Percentiles rank a stretch among this genome's conserved stretches.
Evolutionary conservation across 2,113 vertebrate genomes (phyloP).

Genomic region (Syrrhaptes paradoxus): DNA sequence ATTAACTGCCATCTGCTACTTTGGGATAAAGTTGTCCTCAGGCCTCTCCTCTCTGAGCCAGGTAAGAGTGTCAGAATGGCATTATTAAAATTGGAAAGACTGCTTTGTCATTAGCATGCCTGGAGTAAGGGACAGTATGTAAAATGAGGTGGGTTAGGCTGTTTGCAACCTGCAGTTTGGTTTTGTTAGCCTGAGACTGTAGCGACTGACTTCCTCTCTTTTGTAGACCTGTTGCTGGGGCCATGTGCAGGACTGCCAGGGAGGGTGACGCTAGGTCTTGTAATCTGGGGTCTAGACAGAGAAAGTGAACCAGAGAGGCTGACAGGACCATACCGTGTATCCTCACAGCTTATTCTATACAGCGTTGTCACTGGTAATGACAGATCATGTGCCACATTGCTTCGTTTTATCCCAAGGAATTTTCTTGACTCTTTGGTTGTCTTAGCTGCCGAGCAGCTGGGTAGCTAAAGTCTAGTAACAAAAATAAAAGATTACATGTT

Average conservation of each 20-base stretch:
- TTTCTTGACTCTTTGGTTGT: not conserved
- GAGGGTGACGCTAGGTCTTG: not conserved
- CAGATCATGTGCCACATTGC: not conserved
- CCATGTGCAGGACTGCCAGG: not conserved
- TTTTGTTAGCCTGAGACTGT: not conserved
- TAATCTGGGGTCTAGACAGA: not conserved
- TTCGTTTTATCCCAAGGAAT: not conserved
- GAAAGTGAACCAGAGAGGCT: not conserved
- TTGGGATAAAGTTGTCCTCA: slow-evolving; percentile 11
- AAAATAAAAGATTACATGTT: not conserved
- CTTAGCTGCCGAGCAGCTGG: not conserved
- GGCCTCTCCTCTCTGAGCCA: not conserved
- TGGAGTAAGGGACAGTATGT: not conserved
- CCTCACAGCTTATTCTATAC: not conserved
- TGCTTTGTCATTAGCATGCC: not conserved
- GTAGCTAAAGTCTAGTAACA: not conserved
- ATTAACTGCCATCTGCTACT: slow-evolving; percentile 25
- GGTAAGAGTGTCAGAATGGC: not conserved
- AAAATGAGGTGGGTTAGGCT: not conserved
- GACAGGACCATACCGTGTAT: not conserved
- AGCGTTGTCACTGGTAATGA: no score
- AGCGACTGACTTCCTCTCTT: not conserved
- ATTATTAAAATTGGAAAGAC: not conserved
- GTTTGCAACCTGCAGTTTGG: not conserved
- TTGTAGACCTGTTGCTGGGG: not conserved